Base-by-base conservation (phyloP, 2,888 invertebrate genomes). In the Leucoma salicis region DNA sequence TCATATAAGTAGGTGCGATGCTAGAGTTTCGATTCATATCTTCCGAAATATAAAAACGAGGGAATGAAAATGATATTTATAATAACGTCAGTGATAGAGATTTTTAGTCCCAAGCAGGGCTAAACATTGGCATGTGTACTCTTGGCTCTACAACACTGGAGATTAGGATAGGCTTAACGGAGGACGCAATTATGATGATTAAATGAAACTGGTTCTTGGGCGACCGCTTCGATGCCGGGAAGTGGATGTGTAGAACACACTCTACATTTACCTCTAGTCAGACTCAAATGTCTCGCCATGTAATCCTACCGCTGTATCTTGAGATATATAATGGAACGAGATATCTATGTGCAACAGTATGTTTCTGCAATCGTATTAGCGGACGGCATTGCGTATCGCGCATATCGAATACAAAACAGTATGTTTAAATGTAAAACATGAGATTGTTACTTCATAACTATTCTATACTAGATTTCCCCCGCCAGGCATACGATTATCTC, bases 131-230 rank as follows among this genome's bases (percentile, higher is more conserved):
- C 44, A 54, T 70, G 64, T 63, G 67, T 59, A 59, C 62, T 48
- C 58, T 63, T 57, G 49, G 47, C 54, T 63, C 49, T 49, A 62
- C 58, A 63, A 63, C 69, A 67, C 59, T 66, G 62, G 49, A 60
- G 61, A 69, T 59, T 66, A 72, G 72, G 74, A 76, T 78, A 78
- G 78, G 75, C 73, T 84, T 82, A 83, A 82, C 84, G 82, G 84
- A 78, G 83, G 83, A 80, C 79, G 82, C 85, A 87, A 87, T 87
- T 86, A 86, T 83, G 82, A 86, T 86, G 87, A 86, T 88, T 86
- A 84, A 82, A 82, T 74, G 74, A 80, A 87, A 87, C 88, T 83
- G 84, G 88, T 87, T 86, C 74, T 74, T 58, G 63, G 65, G 51
- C 73, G 70, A 70, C 70, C 69, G 66, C 71, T 67, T 54, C 69